These are phyloP conservation scores for Microcebus griseorufus DNA, from an alignment of 2,113 vertebrate genomes.

Conservation along the genomic window DNA sequence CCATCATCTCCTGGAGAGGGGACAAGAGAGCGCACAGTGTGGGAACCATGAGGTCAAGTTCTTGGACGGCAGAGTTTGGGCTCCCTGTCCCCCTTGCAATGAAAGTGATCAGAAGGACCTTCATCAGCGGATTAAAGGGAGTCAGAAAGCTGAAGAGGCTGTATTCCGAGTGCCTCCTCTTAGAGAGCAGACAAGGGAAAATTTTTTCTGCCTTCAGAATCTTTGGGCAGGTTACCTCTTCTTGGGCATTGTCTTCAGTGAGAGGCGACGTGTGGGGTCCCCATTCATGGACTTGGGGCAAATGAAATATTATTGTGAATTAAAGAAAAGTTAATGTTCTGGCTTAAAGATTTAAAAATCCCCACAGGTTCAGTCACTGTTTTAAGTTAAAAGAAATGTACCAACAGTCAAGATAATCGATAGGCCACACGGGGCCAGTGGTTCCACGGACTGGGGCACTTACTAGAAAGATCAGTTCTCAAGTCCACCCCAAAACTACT, in stretches of 20 bases:
- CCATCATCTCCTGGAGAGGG: constrained; percentile 93
- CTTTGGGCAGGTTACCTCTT: background rate
- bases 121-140: background rate
- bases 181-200: background rate
- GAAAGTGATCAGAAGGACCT: background rate
- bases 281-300: background rate
- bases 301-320: background rate
- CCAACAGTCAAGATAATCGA: background rate
- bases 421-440: background rate
- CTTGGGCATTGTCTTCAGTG: background rate
- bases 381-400: background rate
- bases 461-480: background rate
- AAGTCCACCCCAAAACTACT: background rate
- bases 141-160: background rate
- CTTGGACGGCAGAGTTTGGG: background rate
- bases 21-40: constrained; percentile 49
- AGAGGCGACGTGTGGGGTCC: background rate
- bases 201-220: background rate
- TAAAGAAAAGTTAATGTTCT: background rate
- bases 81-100: background rate
- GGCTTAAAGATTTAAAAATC: background rate
- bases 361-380: background rate
- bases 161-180: background rate
- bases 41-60: constrained; percentile 15
- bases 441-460: background rate